A percentile compares a stretch with the other conserved stretches of the same genome.
Evolutionary conservation across 2,113 vertebrate species (phyloP).

Genomic region (Toxotes chatareus): DNA sequence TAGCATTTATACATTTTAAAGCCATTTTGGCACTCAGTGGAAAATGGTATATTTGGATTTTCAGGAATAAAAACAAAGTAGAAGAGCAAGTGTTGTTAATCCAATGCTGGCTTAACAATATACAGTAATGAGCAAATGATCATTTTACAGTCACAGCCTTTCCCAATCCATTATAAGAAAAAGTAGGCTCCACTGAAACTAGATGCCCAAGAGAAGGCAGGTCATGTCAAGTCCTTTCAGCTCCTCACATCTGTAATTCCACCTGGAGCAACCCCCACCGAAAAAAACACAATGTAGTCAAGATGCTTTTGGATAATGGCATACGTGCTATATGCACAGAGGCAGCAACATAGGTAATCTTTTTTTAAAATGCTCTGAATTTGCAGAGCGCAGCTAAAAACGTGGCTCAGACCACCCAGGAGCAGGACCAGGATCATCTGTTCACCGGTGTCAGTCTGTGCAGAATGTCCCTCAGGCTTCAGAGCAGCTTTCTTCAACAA

Average conservation of each 20-base stretch:
- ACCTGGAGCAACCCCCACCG: constrained; percentile 14
- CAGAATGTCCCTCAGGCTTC: not conserved
- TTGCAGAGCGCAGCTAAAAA: constrained; percentile 33
- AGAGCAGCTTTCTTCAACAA: not conserved
- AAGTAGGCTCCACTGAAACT: constrained; percentile 19
- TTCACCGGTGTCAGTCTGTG: constrained; percentile 8
- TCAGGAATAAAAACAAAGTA: constrained; percentile 32
- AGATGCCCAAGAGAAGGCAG: constrained; percentile 19
- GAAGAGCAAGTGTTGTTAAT: constrained; percentile 12
- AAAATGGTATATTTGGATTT: not conserved
- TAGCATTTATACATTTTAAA: not conserved
- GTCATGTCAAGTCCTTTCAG: constrained; percentile 23
- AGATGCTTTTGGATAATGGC: constrained; percentile 31
- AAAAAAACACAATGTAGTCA: constrained; percentile 13
- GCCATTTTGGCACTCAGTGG: not conserved
- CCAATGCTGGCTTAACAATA: constrained; percentile 27
- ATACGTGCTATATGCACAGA: constrained; percentile 23
- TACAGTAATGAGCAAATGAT: constrained; percentile 38
- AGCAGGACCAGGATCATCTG: not conserved
- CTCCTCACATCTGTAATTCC: not conserved
- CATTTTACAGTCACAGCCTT: not conserved
- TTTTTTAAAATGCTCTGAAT: constrained; percentile 37
- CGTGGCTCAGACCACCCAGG: constrained; percentile 48
- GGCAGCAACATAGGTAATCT: constrained; percentile 9
- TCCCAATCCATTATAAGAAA: constrained; percentile 20